A percentile compares a stretch with the other conserved stretches of the same genome.
These are phyloP conservation scores for Hemicentrotus pulcherrimus DNA, from an alignment of 35 echinoderm and acorn worm genomes.

Conservation along the genomic window DNA sequence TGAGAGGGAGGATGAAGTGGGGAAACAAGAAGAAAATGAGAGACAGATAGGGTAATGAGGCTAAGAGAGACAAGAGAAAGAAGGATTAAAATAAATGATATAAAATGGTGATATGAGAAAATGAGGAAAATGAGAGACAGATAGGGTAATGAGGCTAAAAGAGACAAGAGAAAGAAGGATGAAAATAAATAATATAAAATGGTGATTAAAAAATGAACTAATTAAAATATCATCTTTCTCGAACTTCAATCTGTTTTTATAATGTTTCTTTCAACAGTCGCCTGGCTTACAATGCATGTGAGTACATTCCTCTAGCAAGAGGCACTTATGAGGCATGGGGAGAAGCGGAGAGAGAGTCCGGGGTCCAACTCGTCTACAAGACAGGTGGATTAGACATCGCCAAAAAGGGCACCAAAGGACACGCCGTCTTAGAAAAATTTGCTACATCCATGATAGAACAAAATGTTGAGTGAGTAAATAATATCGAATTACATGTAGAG, in stretches of 20 bases:
- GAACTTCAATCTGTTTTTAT: not conserved
- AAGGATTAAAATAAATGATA: not conserved
- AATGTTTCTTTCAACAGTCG: slow-evolving; percentile 54
- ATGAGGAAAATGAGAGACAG: no score
- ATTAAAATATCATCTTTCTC: no score
- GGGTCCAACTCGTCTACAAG: slow-evolving; percentile 71
- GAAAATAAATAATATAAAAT: not conserved
- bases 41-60: no score
- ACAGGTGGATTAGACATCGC: slow-evolving; percentile 71
- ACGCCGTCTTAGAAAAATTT: slow-evolving; percentile 37
- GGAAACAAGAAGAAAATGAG: no score
- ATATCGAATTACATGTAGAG: no score
- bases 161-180: not conserved
- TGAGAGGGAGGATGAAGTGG: no score
- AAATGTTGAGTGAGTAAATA: slow-evolving; percentile 67
- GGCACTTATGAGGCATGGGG: slow-evolving; percentile 78
- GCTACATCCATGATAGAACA: slow-evolving; percentile 57
- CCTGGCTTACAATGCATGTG: slow-evolving; percentile 55
- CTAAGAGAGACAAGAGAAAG: no score
- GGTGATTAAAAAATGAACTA: no score
- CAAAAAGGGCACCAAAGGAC: slow-evolving; percentile 35
- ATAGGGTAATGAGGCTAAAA: no score
- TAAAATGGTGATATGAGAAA: no score
- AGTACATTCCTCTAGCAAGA: slow-evolving; percentile 61
- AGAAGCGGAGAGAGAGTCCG: slow-evolving; percentile 80